Percentiles rank a stretch among this genome's conserved stretches.
Conservation (phyloP, 2,113 vertebrate genomes). For the Eretmodus cyanostictus region DNA sequence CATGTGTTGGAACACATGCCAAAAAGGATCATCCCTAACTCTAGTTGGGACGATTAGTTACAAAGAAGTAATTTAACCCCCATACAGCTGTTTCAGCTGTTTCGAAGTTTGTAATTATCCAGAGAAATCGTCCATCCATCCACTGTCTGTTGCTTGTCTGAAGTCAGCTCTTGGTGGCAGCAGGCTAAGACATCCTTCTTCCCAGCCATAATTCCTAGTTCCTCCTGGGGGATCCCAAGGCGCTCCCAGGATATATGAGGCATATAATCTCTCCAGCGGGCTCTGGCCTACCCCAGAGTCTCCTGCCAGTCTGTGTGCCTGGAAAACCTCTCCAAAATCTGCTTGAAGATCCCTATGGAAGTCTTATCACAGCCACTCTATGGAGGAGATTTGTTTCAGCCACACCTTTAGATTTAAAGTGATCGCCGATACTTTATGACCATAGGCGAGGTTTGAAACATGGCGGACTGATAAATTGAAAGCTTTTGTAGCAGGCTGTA, state of each 20-base stretch:
- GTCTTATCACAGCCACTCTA: neutral
- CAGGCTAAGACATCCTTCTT: neutral
- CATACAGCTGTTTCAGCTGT: neutral
- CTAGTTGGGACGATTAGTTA: neutral
- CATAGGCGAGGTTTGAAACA: neutral
- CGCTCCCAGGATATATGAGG: neutral
- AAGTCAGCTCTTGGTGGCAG: neutral
- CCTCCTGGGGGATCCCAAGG: neutral
- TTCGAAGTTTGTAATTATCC: neutral
- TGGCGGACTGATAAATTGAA: neutral
- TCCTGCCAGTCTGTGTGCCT: neutral
- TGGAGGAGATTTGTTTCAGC: neutral
- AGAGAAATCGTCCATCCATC: neutral
- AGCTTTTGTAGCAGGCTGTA: neutral
- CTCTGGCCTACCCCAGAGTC: neutral
- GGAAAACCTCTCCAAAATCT: neutral
- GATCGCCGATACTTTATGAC: neutral
- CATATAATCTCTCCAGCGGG: neutral
- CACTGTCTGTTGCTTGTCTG: neutral
- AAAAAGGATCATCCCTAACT: neutral
- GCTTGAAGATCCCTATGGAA: neutral
- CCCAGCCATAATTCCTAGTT: neutral
- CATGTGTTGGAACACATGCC: neutral
- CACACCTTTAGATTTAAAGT: neutral
- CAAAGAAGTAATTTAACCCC: neutral